Evolutionary conservation across 2,797 vertebrate species (phyloP), one percentile per base, ranked within the genome.

Genomic region (Intellagama lesueurii): DNA sequence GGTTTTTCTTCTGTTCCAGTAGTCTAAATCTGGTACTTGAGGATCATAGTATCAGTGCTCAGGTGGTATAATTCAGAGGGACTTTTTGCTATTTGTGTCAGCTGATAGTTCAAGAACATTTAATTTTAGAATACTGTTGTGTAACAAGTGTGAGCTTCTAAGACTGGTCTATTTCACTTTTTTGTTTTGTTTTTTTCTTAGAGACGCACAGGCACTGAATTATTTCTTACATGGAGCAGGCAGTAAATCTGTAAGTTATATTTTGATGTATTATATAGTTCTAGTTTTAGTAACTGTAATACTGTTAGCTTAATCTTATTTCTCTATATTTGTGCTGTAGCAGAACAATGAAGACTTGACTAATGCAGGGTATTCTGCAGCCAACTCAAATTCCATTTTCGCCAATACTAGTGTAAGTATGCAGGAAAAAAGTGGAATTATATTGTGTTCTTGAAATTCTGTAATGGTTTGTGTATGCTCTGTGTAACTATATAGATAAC

Each of bases 221-320:
- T 98, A 99, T 96, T 99, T 99, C 97, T 98, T 99, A 90, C 99
- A 99, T 95, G 99, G 99, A 97, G 98, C 97, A 96, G 98, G 97
- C 96, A 98, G 96, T 97, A 99, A 99, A 97, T 98, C 98, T 96
- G 99, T 99, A 97, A 98, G 99, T 98, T 94, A 83, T 44, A 84
- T 88, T 93, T 19, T 30, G 77, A 44, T 92, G 60, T 81, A 1
- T 91, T 86, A 80, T 30, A 52, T 88, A 73, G 3, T 56, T 87
- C 35, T 87, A 78, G 82, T 78, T 76, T 76, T 76, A 30, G 32
- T 78, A 70, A 80, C 4, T 94, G 7, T 86, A 30, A 91, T 88
- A 30, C 73, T 87, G 84, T 88, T 95, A 66, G n/a, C 79, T 82
- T 93, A 96, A 95, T 69, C 3, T 64, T 56, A 56, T 89, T 93